Evolutionary conservation across 2,113 vertebrate species (phyloP).

Genomic region (Opisthocomus hoazin): DNA sequence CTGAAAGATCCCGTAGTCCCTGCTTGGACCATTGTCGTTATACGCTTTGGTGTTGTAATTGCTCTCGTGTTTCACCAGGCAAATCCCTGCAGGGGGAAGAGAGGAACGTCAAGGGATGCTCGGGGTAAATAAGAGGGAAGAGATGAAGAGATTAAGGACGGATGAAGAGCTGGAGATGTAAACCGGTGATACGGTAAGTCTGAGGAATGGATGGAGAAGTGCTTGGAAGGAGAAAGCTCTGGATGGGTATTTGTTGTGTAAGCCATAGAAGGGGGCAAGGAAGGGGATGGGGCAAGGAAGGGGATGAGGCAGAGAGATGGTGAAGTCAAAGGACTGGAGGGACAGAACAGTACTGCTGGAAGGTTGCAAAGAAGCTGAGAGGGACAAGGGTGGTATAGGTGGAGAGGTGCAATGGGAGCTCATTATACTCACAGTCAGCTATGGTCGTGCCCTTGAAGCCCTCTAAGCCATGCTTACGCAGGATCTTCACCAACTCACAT

Average conservation of each 20-base stretch:
- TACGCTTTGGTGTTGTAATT: accelerated
- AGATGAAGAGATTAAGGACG: neutral
- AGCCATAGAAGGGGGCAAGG: neutral
- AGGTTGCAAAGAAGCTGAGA: neutral
- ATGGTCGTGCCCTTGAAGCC: neutral
- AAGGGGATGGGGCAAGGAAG: too few relatives aligned
- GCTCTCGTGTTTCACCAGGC: neutral
- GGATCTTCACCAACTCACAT: neutral
- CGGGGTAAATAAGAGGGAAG: neutral
- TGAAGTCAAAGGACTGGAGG: neutral
- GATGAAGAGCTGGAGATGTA: neutral
- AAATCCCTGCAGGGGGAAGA: neutral
- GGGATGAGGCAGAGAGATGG: neutral
- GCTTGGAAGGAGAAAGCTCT: neutral
- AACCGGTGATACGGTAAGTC: neutral
- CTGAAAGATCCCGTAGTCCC: conserved; percentile 5
- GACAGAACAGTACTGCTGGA: neutral
- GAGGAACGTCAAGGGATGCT: too few relatives aligned
- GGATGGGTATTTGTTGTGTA: neutral
- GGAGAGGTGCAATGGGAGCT: neutral
- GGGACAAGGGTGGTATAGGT: neutral
- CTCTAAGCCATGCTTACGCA: neutral
- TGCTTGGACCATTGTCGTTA: neutral
- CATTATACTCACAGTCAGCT: conserved; percentile 9
- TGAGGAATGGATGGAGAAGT: neutral